Percentiles rank a stretch among this genome's conserved stretches.
phyloP scores from a whole-genome alignment of 2,797 vertebrate genomes.

The Helostoma temminkii region DNA sequence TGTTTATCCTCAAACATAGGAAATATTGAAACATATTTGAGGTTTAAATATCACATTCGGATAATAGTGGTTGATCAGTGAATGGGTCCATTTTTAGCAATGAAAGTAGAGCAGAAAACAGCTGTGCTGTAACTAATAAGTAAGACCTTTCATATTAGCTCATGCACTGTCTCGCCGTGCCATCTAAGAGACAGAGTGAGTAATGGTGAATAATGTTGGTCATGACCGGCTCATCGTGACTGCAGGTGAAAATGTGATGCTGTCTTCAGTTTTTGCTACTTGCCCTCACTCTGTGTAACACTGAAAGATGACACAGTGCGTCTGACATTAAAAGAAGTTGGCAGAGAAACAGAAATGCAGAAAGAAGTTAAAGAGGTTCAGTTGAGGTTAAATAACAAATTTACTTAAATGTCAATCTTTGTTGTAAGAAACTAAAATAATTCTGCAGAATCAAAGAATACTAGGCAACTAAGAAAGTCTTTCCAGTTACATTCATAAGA shows the following conservation, averaged over 20 bases:
- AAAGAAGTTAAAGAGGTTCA: constrained; percentile 12
- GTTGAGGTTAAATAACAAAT: constrained; percentile 27
- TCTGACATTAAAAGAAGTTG: constrained; percentile 49
- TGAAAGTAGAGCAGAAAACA: too few relatives aligned
- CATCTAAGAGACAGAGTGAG: constrained; percentile 41
- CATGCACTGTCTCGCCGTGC: constrained; percentile 36
- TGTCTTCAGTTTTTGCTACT: constrained; percentile 26
- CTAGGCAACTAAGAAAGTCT: too few relatives aligned
- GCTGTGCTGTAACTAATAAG: constrained; percentile 19
- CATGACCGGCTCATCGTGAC: constrained; percentile 47
- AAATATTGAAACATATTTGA: neutral
- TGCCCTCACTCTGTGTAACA: constrained; percentile 1
- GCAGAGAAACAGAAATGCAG: constrained; percentile 32
- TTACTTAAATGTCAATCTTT: constrained; percentile 23
- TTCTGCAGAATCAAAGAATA: too few relatives aligned
- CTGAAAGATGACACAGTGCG: constrained; percentile 36
- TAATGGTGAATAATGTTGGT: constrained; percentile 41
- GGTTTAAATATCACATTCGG: neutral
- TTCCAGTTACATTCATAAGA: too few relatives aligned
- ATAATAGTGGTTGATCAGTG: neutral
- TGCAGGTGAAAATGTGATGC: constrained; percentile 49
- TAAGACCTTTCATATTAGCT: constrained; percentile 22
- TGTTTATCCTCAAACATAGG: neutral
- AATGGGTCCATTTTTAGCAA: neutral
- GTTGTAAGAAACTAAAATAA: neutral